phyloP scores from a whole-genome alignment of 2,113 vertebrate genomes.

The Hyperopisus bebe region DNA sequence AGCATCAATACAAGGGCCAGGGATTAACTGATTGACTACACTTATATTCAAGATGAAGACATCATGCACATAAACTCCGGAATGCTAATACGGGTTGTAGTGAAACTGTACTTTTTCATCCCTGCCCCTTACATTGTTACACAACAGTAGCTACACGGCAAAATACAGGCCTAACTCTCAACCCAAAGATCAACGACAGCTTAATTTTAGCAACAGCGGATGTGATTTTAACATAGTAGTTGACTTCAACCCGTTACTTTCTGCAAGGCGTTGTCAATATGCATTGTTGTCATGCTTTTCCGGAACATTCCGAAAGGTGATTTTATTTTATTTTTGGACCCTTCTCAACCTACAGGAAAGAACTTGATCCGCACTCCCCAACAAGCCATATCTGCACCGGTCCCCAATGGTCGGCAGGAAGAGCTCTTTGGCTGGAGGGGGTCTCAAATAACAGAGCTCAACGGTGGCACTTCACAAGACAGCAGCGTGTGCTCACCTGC shows the following conservation, averaged over 20 bases:
- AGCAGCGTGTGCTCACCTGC: slow-evolving; percentile 29
- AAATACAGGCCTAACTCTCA: neutral
- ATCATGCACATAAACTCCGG: neutral
- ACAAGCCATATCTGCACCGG: slow-evolving; percentile 12
- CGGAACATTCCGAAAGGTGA: neutral
- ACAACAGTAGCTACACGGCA: neutral
- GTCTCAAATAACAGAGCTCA: neutral
- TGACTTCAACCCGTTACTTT: neutral
- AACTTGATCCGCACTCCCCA: neutral
- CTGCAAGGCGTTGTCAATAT: neutral
- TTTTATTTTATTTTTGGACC: neutral
- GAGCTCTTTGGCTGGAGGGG: slow-evolving; percentile 23
- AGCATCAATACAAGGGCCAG: neutral
- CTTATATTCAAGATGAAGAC: slow-evolving; percentile 13
- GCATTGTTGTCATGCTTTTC: neutral
- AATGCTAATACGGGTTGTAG: neutral
- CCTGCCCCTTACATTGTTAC: neutral
- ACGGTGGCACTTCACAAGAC: neutral
- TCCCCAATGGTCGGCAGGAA: slow-evolving; percentile 26
- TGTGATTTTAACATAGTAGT: neutral
- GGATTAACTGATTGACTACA: slow-evolving; percentile 1
- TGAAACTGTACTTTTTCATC: neutral
- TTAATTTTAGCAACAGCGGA: neutral
- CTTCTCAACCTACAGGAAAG: neutral
- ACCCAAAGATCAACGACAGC: neutral